Evolutionary conservation across 2,888 invertebrate genomes (phyloP).

Genomic region (Chironomus riparius): DNA sequence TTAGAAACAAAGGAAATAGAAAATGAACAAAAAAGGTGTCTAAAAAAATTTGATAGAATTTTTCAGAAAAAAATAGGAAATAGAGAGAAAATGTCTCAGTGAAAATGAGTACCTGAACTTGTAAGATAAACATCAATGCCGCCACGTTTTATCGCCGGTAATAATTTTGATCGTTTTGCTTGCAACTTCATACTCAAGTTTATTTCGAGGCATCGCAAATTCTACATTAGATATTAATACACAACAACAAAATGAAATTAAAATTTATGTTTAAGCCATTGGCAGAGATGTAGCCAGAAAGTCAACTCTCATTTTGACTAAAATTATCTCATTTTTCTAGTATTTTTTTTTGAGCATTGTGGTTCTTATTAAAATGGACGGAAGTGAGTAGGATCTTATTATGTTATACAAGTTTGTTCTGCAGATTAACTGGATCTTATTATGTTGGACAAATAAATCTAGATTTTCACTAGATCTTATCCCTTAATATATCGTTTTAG

Average conservation of each 20-base stretch:
- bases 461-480: too few species aligned
- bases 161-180: slow-evolving; percentile 66
- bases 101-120: slow-evolving; percentile 59
- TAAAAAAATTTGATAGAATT: background rate
- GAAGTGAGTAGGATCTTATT: too few species aligned
- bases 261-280: background rate
- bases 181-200: slow-evolving; percentile 61
- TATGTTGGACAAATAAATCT: too few species aligned
- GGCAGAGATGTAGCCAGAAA: too few species aligned
- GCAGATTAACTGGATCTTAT: too few species aligned
- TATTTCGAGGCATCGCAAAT: slow-evolving; percentile 64
- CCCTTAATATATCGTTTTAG: too few species aligned
- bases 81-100: background rate
- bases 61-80: background rate
- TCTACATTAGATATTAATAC: slow-evolving; percentile 41
- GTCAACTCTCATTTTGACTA: too few species aligned
- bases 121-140: slow-evolving; percentile 78
- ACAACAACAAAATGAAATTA: background rate
- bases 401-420: too few species aligned
- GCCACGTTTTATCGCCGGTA: slow-evolving; percentile 74
- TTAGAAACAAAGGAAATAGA: too few species aligned
- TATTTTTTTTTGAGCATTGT: too few species aligned
- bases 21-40: background rate
- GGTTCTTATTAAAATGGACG: too few species aligned
- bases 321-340: too few species aligned